Conservation (phyloP, 2,797 vertebrate species). For the Xerus rutilus region DNA sequence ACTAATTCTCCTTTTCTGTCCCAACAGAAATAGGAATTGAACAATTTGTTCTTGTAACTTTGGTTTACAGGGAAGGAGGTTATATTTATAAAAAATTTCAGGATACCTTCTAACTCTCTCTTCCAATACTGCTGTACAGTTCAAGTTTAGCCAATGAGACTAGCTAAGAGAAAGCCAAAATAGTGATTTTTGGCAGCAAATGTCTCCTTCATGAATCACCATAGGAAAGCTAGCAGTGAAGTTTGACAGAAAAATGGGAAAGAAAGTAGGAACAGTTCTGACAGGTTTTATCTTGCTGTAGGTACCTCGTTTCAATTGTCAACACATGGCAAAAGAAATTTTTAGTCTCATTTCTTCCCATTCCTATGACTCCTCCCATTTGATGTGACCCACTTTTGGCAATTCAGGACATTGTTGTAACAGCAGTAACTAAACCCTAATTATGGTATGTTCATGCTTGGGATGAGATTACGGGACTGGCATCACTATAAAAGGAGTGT, state of each 20-base stretch:
- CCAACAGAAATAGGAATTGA: constrained; percentile 30
- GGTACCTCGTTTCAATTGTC: background rate
- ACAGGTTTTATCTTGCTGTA: constrained; percentile 45
- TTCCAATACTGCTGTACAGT: background rate
- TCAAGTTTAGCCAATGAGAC: background rate
- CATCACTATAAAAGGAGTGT: background rate
- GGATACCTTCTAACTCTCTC: constrained; percentile 28
- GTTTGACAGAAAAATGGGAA: background rate
- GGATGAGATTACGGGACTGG: background rate
- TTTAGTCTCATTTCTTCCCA: background rate
- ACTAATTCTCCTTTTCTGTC: background rate
- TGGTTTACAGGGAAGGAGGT: constrained; percentile 29
- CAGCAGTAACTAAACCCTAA: background rate
- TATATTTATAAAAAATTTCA: constrained; percentile 48
- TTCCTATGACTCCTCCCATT: background rate
- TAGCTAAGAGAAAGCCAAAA: constrained; percentile 50
- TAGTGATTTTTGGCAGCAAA: constrained; percentile 45
- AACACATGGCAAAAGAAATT: background rate
- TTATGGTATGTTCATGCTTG: background rate
- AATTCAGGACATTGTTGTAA: background rate
- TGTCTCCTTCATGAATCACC: constrained; percentile 23
- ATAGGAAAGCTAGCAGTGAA: background rate
- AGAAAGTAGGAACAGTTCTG: background rate
- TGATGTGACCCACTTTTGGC: background rate
- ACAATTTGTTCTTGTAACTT: constrained; percentile 45